A percentile compares a stretch with the other conserved stretches of the same genome.
phyloP scores from a whole-genome alignment of 1,140 invertebrate genomes.

The Acromyrmex charruanus region DNA sequence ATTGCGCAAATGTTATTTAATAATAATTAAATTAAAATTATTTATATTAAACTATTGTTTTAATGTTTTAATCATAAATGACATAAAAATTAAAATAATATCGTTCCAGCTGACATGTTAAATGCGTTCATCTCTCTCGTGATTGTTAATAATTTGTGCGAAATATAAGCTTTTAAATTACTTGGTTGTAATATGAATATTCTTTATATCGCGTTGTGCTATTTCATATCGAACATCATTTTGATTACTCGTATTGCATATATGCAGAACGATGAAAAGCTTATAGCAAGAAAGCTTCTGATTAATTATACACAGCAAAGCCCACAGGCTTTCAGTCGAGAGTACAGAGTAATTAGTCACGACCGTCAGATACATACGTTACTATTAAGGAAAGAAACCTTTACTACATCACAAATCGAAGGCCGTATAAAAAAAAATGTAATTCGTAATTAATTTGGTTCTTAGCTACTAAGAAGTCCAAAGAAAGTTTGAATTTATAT shows the following conservation, averaged over 20 bases:
- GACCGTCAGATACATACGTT: constrained; percentile 45
- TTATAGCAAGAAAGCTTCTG: constrained; percentile 58
- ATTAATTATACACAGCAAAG: constrained; percentile 62
- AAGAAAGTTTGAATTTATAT: background rate
- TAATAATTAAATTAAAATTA: constrained; percentile 6
- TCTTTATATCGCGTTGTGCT: background rate
- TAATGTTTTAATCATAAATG: background rate
- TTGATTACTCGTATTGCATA: background rate
- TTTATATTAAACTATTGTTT: background rate
- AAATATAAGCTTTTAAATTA: constrained; percentile 6
- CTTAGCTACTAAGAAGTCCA: background rate
- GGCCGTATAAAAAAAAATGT: background rate
- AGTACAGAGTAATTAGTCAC: constrained; percentile 55
- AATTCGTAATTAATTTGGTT: constrained; percentile 20
- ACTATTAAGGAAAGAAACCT: constrained; percentile 64
- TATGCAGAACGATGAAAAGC: constrained; percentile 15
- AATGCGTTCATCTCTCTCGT: background rate
- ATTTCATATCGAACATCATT: constrained; percentile 6
- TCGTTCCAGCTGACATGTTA: background rate
- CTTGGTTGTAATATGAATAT: background rate
- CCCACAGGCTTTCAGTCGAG: constrained; percentile 1
- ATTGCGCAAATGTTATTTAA: background rate
- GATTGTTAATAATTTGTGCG: background rate
- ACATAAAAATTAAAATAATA: background rate
- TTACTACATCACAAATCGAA: constrained; percentile 17